Evolutionary conservation across 2,113 vertebrate species (phyloP), one percentile per base, ranked within the genome.

Genomic region (Anoura caudifer): DNA sequence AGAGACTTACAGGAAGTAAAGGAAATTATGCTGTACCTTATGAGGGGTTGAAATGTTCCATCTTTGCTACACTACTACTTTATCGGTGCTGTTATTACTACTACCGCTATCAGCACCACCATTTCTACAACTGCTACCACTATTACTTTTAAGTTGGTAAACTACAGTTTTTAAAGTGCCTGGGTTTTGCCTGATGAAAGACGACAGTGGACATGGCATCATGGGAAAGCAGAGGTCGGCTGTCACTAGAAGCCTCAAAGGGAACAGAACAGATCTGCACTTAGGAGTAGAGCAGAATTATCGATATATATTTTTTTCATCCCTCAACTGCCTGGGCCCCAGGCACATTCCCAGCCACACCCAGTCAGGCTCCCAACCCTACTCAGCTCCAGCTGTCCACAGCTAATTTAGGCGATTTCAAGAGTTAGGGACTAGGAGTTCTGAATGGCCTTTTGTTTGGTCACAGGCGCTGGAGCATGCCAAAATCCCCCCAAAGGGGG

Each of bases 1-100:
- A 81, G 87, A 36, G 76, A 85, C 52, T 92, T 92, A 95, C 1
- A 1, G 94, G 87, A 98, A 97, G 65, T 38, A 81, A 75, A 94
- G 82, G 52, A 45, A 82, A 65, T 94, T 79, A 28, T 59, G 31
- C 82, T 15, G 13, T 73, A 65, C 50, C 77, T 90, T 54, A 19
- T 31, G 73, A 93, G 45, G 79, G 85, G 50, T n/a, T 41, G 83
- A 91, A 85, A 80, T 1, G 65, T 17, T n/a, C 67, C 85, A 76
- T 56, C 75, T 91, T 90, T 73, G 94, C 91, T 56, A 1, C 13
- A 24, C 13, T 38, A 26, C 10, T 7, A n/a, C 36, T 73, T 91
- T 47, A 45, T 45, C 84, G 95, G 54, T 28, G 72, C 61, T 5
- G 9, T 94, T 92, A 69, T 41, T 38, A 54, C 77, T 45, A 33